phyloP scores from a whole-genome alignment of 2,888 invertebrate genomes.

The Oxycera nigricornis region DNA sequence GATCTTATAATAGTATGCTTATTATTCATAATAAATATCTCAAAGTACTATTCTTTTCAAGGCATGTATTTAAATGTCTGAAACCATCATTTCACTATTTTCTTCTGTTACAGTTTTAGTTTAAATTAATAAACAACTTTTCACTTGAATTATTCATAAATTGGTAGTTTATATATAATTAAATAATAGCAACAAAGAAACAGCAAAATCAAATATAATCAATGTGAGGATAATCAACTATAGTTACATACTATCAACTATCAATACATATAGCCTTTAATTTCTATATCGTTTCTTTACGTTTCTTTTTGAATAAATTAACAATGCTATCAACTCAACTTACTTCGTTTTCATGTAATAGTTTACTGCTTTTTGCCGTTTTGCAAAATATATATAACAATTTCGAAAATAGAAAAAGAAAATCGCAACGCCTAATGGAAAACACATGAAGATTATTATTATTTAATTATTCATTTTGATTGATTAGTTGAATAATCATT shows the following conservation, averaged over 20 bases:
- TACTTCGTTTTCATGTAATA: background rate
- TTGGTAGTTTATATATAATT: conserved; percentile 15
- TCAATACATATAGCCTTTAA: conserved; percentile 7
- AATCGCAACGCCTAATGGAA: background rate
- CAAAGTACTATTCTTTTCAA: conserved; percentile 19
- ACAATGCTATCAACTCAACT: background rate
- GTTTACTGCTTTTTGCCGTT: background rate
- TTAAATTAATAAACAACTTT: conserved; percentile 18
- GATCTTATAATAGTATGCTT: background rate
- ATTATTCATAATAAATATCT: conserved; percentile 39
- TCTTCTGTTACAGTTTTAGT: conserved; percentile 11
- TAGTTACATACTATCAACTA: background rate
- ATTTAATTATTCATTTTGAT: background rate
- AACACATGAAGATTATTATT: background rate
- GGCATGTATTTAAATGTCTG: conserved; percentile 33
- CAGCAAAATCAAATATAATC: conserved; percentile 24
- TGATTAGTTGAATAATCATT: background rate
- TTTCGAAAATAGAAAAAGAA: background rate
- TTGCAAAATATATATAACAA: background rate
- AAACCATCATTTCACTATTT: conserved; percentile 25
- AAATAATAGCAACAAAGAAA: conserved; percentile 23
- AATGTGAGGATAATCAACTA: background rate
- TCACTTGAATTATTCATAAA: background rate
- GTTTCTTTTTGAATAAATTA: conserved; percentile 10
- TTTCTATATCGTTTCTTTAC: background rate